These are phyloP conservation scores for Limanda limanda DNA, from an alignment of 2,113 vertebrate genomes.

Conservation along the genomic window DNA sequence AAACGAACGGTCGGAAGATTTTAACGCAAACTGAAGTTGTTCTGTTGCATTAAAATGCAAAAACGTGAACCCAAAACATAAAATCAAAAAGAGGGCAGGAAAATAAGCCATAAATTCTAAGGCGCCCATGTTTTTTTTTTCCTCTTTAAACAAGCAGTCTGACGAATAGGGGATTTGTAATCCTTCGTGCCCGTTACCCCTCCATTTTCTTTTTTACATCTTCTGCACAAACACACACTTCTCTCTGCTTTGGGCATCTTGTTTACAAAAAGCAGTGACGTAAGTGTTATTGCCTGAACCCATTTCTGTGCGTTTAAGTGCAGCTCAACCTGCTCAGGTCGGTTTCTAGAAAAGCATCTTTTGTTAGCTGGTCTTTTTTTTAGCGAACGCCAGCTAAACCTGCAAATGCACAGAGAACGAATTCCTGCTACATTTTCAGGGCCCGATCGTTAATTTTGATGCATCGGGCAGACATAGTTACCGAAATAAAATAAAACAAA, in stretches of 20 bases:
- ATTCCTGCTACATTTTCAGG: slow-evolving; percentile 77
- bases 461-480: slow-evolving; percentile 45
- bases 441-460: slow-evolving; percentile 60
- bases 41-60: slow-evolving; percentile 24
- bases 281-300: slow-evolving; percentile 64
- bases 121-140: slow-evolving; percentile 20
- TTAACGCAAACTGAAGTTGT: slow-evolving; percentile 32
- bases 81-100: slow-evolving; percentile 55
- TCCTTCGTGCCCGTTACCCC: slow-evolving; percentile 37
- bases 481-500: neutral
- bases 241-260: slow-evolving; percentile 22
- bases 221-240: slow-evolving; percentile 26
- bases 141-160: slow-evolving; percentile 46
- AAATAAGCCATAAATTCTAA: slow-evolving; percentile 43
- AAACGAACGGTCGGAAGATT: slow-evolving; percentile 2
- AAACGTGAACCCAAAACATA: slow-evolving; percentile 15
- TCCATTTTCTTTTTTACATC: neutral
- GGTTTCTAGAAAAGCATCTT: slow-evolving; percentile 67
- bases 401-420: slow-evolving; percentile 53
- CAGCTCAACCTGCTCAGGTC: slow-evolving; percentile 83
- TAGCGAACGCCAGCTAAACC: slow-evolving; percentile 34
- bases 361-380: slow-evolving; percentile 41
- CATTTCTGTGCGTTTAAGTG: slow-evolving; percentile 74
- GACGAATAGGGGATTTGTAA: slow-evolving; percentile 30
- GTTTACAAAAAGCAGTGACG: slow-evolving; percentile 63